Conservation (phyloP, 30 jellyfish, hydroid and myxozoan species). For the Calvadosia cruxmelitensis region DNA sequence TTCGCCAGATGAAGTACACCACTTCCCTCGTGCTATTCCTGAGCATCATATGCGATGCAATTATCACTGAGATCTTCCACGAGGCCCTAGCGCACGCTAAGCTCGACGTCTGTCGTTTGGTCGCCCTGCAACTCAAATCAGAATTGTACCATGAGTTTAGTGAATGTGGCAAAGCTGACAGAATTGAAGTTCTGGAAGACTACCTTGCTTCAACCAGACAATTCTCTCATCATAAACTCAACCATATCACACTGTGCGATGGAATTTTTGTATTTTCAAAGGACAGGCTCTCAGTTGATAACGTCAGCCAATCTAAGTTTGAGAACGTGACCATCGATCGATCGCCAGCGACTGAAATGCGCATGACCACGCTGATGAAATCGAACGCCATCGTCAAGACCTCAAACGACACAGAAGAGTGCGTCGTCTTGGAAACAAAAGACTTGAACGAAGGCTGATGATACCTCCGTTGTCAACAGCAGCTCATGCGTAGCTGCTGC, state of each 20-base stretch:
- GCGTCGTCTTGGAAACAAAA: background rate
- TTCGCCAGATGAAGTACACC: background rate
- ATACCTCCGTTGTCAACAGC: no score
- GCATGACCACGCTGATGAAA: background rate
- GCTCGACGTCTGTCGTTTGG: constrained; percentile 2
- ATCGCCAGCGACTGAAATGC: background rate
- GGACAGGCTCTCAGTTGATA: background rate
- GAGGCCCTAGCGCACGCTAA: background rate
- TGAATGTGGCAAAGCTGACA: background rate
- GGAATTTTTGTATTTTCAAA: background rate
- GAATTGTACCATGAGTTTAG: background rate
- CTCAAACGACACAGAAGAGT: background rate
- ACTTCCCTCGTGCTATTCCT: background rate
- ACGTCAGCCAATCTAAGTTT: background rate
- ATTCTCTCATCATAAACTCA: background rate
- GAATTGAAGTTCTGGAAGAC: background rate
- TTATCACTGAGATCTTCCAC: background rate
- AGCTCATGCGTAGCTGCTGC: no score
- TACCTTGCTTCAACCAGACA: background rate
- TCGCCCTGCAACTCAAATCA: background rate
- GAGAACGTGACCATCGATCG: background rate
- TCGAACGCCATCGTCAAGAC: background rate
- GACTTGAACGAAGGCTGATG: no score
- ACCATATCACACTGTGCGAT: background rate
- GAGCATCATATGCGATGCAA: background rate